Evolutionary conservation across 2,888 invertebrate genomes (phyloP).

Genomic region (Epirrhoe alternata): DNA sequence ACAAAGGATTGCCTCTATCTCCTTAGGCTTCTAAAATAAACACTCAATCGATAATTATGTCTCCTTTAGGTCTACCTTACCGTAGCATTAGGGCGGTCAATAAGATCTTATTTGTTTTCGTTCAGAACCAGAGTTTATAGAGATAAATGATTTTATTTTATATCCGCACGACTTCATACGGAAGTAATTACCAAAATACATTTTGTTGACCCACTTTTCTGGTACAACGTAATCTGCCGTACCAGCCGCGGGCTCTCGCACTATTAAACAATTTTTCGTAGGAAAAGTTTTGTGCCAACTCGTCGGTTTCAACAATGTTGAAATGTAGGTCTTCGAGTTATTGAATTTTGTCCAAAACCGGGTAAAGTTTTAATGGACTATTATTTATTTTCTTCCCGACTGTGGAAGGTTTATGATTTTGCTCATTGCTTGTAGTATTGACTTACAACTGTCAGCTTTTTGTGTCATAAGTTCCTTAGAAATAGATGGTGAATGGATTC

Average conservation of each 20-base stretch:
- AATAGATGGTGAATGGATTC: no score
- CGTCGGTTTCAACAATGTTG: constrained; percentile 39
- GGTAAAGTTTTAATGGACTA: constrained; percentile 44
- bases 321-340: constrained; percentile 40
- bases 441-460: not conserved
- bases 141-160: no score
- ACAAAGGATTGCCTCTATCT: no score
- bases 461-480: no score
- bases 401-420: constrained; percentile 20
- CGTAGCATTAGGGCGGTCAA: no score
- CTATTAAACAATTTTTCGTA: constrained; percentile 39
- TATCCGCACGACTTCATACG: no score
- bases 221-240: not conserved
- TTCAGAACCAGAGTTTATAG: no score
- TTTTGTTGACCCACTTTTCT: not conserved
- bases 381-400: constrained; percentile 37
- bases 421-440: constrained; percentile 7
- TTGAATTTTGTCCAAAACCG: constrained; percentile 38
- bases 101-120: no score
- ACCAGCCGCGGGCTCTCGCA: not conserved
- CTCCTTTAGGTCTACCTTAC: no score
- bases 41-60: no score
- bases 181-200: no score
- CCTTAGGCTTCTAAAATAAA: no score
- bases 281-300: constrained; percentile 36